phyloP scores from a whole-genome alignment of 1,140 invertebrate genomes.

The Lineus longissimus region DNA sequence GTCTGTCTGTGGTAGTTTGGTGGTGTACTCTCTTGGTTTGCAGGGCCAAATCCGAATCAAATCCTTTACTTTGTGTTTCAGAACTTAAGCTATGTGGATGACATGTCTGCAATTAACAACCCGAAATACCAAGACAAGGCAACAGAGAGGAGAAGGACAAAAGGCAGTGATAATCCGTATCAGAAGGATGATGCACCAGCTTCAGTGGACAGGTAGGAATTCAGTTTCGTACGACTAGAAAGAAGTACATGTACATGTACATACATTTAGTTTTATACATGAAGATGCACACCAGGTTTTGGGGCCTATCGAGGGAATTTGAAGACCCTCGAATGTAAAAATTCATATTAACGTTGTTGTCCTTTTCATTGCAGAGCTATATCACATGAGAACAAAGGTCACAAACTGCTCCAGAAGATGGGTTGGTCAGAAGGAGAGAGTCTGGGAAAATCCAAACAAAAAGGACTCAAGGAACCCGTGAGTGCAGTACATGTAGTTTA shows the following conservation, averaged over 20 bases:
- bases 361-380: constrained; percentile 63
- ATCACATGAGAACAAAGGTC: constrained; percentile 77
- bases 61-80: constrained; percentile 12
- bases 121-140: constrained; percentile 73
- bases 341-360: too few relatives aligned
- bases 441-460: constrained; percentile 67
- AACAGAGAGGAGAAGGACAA: constrained; percentile 65
- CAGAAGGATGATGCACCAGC: constrained; percentile 73
- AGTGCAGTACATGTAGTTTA: constrained; percentile 51
- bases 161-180: constrained; percentile 77
- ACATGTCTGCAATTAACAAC: constrained; percentile 29
- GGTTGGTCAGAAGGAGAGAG: constrained; percentile 85
- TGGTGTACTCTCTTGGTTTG: constrained; percentile 1
- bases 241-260: too few relatives aligned
- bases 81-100: constrained; percentile 34
- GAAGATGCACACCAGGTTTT: too few relatives aligned
- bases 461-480: constrained; percentile 75
- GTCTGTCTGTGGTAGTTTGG: too few relatives aligned
- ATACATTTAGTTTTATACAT: too few relatives aligned
- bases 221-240: too few relatives aligned
- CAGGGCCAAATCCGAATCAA: too few relatives aligned
- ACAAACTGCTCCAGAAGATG: constrained; percentile 83
- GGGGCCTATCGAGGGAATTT: too few relatives aligned
- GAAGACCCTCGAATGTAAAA: too few relatives aligned
- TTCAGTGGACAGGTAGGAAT: constrained; percentile 71